Conservation (phyloP, 2,797 vertebrate species). For the Otolemur crassicaudatus region DNA sequence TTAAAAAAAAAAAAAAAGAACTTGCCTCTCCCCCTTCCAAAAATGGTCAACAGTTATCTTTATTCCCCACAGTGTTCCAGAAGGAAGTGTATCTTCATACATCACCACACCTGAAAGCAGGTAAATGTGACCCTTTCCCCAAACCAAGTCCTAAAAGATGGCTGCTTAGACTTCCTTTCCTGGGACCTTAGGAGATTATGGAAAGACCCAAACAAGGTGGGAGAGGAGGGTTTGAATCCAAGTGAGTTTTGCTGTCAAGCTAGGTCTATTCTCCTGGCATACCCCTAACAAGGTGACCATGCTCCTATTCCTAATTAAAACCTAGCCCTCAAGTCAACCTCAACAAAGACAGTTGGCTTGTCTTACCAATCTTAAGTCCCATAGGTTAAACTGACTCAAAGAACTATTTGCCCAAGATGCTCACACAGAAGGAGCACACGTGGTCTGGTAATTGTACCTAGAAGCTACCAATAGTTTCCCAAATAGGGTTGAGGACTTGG, state of each 20-base stretch:
- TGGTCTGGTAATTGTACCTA: not conserved
- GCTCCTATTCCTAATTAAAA: conserved; percentile 39
- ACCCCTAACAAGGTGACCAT: not conserved
- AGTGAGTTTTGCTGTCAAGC: conserved; percentile 19
- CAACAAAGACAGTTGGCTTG: not conserved
- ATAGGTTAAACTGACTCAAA: conserved; percentile 29
- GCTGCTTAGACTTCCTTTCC: not conserved
- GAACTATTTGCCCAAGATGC: not conserved
- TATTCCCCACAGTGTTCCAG: conserved; percentile 82
- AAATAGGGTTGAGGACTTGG: conserved; percentile 6
- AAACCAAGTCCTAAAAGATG: not conserved
- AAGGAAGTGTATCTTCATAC: conserved; percentile 85
- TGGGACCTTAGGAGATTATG: conserved; percentile 14
- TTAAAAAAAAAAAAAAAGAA: conserved; percentile 32
- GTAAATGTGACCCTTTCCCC: conserved; percentile 72
- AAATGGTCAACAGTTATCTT: conserved; percentile 50
- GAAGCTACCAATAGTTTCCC: not conserved
- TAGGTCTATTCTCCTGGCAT: not conserved
- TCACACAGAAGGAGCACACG: conserved; percentile 17
- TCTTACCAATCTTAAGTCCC: not conserved
- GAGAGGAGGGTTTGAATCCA: conserved; percentile 12
- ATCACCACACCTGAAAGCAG: conserved; percentile 89
- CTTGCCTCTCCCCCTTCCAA: not conserved
- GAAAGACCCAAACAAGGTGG: not conserved
- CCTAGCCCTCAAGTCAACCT: not conserved